Evolutionary conservation across 2,113 vertebrate species (phyloP).

Genomic region (Corynorhinus townsendii): DNA sequence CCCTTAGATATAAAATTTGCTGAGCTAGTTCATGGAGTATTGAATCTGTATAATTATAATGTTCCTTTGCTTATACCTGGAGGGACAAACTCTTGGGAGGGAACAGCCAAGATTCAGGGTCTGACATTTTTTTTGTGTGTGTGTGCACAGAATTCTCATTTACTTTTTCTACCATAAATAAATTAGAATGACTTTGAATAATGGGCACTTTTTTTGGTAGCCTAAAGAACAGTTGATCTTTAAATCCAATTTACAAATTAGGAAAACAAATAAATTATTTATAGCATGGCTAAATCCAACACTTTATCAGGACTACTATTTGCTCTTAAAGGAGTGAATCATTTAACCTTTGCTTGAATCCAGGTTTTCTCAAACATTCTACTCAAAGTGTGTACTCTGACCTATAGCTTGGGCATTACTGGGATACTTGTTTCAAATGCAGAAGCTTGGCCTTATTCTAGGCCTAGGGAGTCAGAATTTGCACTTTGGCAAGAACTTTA

Average conservation of each 20-base stretch:
- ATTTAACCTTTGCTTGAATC: neutral
- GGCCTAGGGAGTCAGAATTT: neutral
- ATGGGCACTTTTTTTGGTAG: conserved; percentile 51
- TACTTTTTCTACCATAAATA: conserved; percentile 38
- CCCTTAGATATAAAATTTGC: neutral
- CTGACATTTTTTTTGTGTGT: neutral
- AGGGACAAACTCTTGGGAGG: neutral
- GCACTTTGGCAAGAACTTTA: neutral
- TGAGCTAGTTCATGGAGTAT: neutral
- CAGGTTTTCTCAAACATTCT: neutral
- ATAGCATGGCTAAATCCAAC: neutral
- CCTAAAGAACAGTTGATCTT: conserved; percentile 67
- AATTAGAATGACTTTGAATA: conserved; percentile 57
- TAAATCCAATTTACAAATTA: conserved; percentile 74
- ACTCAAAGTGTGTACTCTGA: neutral
- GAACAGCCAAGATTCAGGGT: neutral
- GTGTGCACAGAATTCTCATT: neutral
- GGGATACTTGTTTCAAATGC: neutral
- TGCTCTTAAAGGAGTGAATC: neutral
- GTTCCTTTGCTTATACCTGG: neutral
- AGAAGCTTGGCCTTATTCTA: neutral
- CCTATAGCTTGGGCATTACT: neutral
- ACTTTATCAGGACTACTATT: neutral
- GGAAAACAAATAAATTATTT: conserved; percentile 75
- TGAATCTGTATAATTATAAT: neutral